These are phyloP conservation scores for Euwallacea similis DNA, from an alignment of 1,140 invertebrate species.

Conservation along the genomic window DNA sequence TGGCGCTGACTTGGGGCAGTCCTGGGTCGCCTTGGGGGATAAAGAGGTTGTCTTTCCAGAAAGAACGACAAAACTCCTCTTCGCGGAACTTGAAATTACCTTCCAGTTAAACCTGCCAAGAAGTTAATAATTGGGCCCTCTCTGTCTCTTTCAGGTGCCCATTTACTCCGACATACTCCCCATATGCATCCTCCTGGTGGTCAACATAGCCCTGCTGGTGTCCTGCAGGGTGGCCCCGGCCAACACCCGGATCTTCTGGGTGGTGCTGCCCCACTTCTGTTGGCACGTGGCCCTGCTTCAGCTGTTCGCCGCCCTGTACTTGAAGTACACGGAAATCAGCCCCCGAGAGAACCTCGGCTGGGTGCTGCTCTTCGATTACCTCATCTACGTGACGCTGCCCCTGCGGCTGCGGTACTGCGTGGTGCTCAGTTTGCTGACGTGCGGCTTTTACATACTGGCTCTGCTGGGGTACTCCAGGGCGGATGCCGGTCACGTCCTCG, in stretches of 20 bases:
- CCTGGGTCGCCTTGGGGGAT: too few species aligned
- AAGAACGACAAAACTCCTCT: too few species aligned
- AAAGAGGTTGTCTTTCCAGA: too few species aligned
- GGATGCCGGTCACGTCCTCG: neutral
- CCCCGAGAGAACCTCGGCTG: constrained; percentile 70
- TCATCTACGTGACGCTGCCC: constrained; percentile 83
- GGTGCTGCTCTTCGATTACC: constrained; percentile 78
- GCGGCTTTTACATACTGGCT: constrained; percentile 61
- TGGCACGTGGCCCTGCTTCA: constrained; percentile 66
- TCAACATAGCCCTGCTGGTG: constrained; percentile 58
- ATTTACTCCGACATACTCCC: constrained; percentile 2
- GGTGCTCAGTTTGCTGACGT: constrained; percentile 62
- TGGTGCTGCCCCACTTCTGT: constrained; percentile 62
- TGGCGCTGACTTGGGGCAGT: too few species aligned
- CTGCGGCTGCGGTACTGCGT: constrained; percentile 68
- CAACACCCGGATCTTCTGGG: constrained; percentile 56
- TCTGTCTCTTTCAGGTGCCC: neutral
- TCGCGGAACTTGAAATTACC: neutral
- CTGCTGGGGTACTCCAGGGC: constrained; percentile 49
- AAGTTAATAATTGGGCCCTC: neutral
- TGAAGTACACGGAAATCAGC: constrained; percentile 59
- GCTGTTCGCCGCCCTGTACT: constrained; percentile 60
- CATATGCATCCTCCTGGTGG: neutral
- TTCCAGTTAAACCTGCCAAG: neutral
- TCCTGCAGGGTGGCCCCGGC: constrained; percentile 56